These are phyloP conservation scores for Ferrisia virgata DNA, from an alignment of 2,888 invertebrate species.

Conservation along the genomic window DNA sequence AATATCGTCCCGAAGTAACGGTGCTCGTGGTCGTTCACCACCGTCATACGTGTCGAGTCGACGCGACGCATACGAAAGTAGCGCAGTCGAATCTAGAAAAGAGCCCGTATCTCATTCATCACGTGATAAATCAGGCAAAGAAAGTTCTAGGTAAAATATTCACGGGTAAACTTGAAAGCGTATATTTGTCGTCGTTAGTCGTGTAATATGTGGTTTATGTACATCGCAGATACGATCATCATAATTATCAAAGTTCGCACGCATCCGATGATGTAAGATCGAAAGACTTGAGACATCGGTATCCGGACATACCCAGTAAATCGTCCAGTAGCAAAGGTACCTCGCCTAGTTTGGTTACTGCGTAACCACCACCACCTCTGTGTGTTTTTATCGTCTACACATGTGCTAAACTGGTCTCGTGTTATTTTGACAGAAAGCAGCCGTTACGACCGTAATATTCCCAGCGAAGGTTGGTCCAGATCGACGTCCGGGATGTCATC, in stretches of 20 bases:
- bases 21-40: constrained; percentile 21
- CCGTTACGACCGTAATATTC: constrained; percentile 25
- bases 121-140: constrained; percentile 31
- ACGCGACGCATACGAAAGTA: constrained; percentile 33
- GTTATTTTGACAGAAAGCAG: neutral
- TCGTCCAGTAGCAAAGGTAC: constrained; percentile 28
- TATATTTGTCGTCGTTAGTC: neutral
- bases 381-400: neutral
- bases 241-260: constrained; percentile 36
- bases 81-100: constrained; percentile 17
- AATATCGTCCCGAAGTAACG: neutral
- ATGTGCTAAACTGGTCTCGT: neutral
- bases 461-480: constrained; percentile 21
- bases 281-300: constrained; percentile 37
- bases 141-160: neutral
- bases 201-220: too few species aligned
- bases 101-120: constrained; percentile 18
- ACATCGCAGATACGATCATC: constrained; percentile 36
- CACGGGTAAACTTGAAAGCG: neutral
- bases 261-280: constrained; percentile 25
- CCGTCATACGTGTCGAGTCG: neutral
- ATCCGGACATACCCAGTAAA: constrained; percentile 28
- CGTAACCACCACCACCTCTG: neutral
- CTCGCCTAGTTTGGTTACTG: neutral
- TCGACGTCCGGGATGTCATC: neutral